These are phyloP conservation scores for Trematomus bernacchii DNA, from an alignment of 2,797 vertebrate genomes.

Conservation along the genomic window DNA sequence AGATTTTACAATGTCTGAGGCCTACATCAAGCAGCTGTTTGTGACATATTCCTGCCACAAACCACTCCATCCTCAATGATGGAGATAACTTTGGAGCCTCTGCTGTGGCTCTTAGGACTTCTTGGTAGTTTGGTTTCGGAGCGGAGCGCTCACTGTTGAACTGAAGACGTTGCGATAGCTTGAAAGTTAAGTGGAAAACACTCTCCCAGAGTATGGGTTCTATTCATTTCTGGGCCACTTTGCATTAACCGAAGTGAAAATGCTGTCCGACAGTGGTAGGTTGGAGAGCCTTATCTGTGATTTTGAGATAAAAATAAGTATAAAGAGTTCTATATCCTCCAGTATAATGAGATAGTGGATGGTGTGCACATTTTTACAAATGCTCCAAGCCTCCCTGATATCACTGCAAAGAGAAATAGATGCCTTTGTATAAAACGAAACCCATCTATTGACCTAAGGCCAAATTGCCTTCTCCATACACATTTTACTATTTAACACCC, in stretches of 20 bases:
- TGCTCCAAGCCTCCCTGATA: conserved; percentile 37
- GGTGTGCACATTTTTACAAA: conserved; percentile 27
- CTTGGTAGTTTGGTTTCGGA: neutral
- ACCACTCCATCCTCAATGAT: conserved; percentile 14
- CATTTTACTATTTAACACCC: conserved; percentile 18
- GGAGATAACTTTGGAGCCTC: neutral
- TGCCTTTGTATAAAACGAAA: conserved; percentile 35
- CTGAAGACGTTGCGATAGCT: neutral
- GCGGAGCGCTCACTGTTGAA: neutral
- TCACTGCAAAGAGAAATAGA: conserved; percentile 24
- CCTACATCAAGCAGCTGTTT: conserved; percentile 7
- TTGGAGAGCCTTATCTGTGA: conserved; percentile 26
- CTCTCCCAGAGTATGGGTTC: neutral
- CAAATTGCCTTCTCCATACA: neutral
- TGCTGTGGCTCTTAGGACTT: neutral
- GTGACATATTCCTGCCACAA: neutral
- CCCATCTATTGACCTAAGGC: conserved; percentile 11
- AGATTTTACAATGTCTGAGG: conserved; percentile 2
- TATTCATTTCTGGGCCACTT: conserved; percentile 8
- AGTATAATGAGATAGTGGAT: conserved; percentile 33
- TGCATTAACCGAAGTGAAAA: conserved; percentile 11
- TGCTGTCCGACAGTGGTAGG: conserved; percentile 6
- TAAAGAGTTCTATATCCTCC: conserved; percentile 18
- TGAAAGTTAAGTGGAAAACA: neutral
- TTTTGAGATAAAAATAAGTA: conserved; percentile 24